These are phyloP conservation scores for Belgica antarctica DNA, from an alignment of 2,888 invertebrate genomes.

Conservation along the genomic window DNA sequence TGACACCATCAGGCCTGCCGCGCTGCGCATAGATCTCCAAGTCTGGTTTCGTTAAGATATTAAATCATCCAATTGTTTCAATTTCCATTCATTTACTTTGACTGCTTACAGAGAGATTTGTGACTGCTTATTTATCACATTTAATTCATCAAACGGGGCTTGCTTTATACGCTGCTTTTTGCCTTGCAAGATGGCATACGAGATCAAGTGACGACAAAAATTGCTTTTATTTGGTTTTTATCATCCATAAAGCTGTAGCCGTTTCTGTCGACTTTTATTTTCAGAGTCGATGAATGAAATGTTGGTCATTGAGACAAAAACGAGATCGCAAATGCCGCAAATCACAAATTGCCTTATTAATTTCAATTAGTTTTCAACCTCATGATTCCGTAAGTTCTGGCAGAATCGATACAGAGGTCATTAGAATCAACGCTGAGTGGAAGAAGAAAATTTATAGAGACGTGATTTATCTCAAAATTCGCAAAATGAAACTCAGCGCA, in stretches of 20 bases:
- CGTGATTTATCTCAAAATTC: background rate
- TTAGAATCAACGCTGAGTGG: too few species aligned
- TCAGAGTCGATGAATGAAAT: background rate
- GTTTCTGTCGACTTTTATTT: background rate
- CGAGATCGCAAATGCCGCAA: too few species aligned
- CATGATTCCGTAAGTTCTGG: too few species aligned
- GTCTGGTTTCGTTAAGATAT: constrained; percentile 4
- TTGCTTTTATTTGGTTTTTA: too few species aligned
- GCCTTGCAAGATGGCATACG: background rate
- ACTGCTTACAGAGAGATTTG: constrained; percentile 9
- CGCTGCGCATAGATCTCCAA: background rate
- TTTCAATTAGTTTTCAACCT: constrained; percentile 22
- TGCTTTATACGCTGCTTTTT: too few species aligned
- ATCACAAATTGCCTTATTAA: constrained; percentile 29
- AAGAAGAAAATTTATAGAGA: too few species aligned
- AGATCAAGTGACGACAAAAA: too few species aligned
- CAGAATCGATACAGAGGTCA: too few species aligned
- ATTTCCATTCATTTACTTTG: constrained; percentile 37
- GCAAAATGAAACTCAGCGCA: too few species aligned
- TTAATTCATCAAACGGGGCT: constrained; percentile 5
- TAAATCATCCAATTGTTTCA: constrained; percentile 42
- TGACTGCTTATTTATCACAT: constrained; percentile 1
- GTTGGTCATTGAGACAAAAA: too few species aligned
- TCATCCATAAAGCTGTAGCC: background rate
- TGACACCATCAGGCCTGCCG: background rate